phyloP scores from a whole-genome alignment of 2,888 invertebrate species.

The Spialia ferax region DNA sequence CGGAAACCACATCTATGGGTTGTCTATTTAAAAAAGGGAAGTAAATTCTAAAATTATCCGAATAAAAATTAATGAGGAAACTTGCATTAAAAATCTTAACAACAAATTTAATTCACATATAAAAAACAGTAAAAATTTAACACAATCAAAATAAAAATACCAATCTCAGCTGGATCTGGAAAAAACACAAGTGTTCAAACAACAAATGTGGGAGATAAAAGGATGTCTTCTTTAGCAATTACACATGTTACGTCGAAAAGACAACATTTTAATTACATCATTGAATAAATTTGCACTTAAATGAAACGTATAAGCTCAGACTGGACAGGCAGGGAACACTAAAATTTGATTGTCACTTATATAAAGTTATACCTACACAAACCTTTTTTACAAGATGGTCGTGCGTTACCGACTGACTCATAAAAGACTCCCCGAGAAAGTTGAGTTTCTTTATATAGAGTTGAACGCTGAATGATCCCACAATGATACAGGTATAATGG shows the following conservation, averaged over 20 bases:
- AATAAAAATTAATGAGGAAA: too few species aligned
- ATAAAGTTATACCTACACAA: conserved; percentile 9
- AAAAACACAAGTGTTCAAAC: neutral
- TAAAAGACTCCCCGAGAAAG: conserved; percentile 48
- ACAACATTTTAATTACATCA: conserved; percentile 2
- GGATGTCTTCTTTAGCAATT: neutral
- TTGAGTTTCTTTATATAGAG: conserved; percentile 42
- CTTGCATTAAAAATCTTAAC: too few species aligned
- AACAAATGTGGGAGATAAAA: neutral
- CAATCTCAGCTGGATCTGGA: neutral
- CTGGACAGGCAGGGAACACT: conserved; percentile 14
- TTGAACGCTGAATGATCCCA: neutral
- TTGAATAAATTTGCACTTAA: conserved; percentile 8
- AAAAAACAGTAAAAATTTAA: neutral
- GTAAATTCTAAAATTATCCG: too few species aligned
- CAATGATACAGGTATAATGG: conserved; percentile 46
- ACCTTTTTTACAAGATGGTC: conserved; percentile 16
- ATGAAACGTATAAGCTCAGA: conserved; percentile 19
- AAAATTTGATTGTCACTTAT: conserved; percentile 9
- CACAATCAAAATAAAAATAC: neutral
- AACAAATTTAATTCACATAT: too few species aligned
- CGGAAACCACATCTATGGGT: neutral
- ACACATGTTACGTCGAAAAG: neutral
- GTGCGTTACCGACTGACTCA: conserved; percentile 40
- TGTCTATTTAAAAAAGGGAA: neutral